Percentiles rank a stretch among this genome's conserved stretches.
Conservation (phyloP, 2,888 invertebrate genomes). For the Ferdinandea cuprea region DNA sequence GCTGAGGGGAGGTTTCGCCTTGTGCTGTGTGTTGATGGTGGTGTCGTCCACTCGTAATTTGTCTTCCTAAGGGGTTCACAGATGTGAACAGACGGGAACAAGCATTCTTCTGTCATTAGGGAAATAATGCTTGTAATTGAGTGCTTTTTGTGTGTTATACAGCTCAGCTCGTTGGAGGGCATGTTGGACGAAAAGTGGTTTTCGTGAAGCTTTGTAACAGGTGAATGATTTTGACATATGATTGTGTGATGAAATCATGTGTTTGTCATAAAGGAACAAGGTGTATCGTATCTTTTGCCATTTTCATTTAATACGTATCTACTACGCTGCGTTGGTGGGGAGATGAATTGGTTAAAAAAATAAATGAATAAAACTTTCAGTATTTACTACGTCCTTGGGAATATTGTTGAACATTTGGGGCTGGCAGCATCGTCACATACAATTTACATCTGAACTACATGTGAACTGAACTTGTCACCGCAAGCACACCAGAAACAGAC, state of each 20-base stretch:
- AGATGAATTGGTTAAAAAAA: too few relatives aligned
- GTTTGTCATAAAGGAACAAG: not conserved
- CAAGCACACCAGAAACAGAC: too few relatives aligned
- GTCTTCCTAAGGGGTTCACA: constrained; percentile 42
- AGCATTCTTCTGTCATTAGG: constrained; percentile 58
- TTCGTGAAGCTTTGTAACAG: constrained; percentile 37
- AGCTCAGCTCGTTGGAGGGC: not conserved
- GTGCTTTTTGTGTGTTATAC: constrained; percentile 33
- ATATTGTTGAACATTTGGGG: too few relatives aligned
- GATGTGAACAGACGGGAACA: constrained; percentile 55
- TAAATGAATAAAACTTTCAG: too few relatives aligned
- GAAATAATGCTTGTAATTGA: constrained; percentile 64
- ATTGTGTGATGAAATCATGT: constrained; percentile 19
- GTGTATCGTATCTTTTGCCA: not conserved
- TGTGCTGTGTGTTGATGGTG: constrained; percentile 19
- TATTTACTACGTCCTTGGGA: too few relatives aligned
- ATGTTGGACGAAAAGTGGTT: constrained; percentile 1
- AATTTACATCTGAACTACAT: too few relatives aligned
- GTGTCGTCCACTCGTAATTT: constrained; percentile 49
- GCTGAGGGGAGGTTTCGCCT: not conserved
- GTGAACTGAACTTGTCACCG: too few relatives aligned
- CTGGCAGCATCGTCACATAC: too few relatives aligned
- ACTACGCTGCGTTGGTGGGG: too few relatives aligned
- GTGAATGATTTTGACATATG: constrained; percentile 43
- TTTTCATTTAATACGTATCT: not conserved